Evolutionary conservation across 2,888 invertebrate genomes (phyloP).

Genomic region (Morpho helenor): DNA sequence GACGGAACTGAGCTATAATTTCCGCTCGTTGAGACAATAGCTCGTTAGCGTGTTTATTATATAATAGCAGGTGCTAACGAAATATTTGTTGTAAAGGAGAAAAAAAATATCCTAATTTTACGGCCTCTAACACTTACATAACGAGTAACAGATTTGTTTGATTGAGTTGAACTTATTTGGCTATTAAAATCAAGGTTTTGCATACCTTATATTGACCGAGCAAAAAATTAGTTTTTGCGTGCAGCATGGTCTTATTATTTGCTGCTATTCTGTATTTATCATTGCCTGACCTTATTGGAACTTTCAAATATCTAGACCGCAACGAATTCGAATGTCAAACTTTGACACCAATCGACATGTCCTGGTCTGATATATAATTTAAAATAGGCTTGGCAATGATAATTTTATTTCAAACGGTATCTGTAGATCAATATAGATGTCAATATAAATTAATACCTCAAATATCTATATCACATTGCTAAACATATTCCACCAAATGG

Average conservation of each 20-base stretch:
- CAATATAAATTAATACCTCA: background rate
- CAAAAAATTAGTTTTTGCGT: conserved; percentile 4
- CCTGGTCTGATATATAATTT: conserved; percentile 6
- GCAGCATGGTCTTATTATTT: conserved; percentile 29
- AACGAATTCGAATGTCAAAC: conserved; percentile 24
- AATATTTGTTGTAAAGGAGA: conserved; percentile 27
- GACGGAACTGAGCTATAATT: conserved; percentile 50
- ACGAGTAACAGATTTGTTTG: conserved; percentile 25
- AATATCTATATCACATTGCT: no score
- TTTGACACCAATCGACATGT: conserved; percentile 7
- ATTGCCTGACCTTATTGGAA: conserved; percentile 32
- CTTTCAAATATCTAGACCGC: conserved; percentile 39
- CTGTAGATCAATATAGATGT: background rate
- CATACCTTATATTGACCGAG: background rate
- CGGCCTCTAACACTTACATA: conserved; percentile 32
- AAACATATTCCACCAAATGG: no score
- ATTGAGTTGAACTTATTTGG: background rate
- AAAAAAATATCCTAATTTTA: conserved; percentile 34
- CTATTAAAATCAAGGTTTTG: conserved; percentile 1
- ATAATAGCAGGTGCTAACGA: conserved; percentile 33
- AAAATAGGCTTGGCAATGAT: background rate
- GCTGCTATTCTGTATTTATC: conserved; percentile 22
- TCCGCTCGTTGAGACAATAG: conserved; percentile 47
- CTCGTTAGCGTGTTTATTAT: conserved; percentile 40
- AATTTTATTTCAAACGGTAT: conserved; percentile 1